phyloP scores from a whole-genome alignment of 2,113 vertebrate genomes.

The Seriola quinqueradiata region DNA sequence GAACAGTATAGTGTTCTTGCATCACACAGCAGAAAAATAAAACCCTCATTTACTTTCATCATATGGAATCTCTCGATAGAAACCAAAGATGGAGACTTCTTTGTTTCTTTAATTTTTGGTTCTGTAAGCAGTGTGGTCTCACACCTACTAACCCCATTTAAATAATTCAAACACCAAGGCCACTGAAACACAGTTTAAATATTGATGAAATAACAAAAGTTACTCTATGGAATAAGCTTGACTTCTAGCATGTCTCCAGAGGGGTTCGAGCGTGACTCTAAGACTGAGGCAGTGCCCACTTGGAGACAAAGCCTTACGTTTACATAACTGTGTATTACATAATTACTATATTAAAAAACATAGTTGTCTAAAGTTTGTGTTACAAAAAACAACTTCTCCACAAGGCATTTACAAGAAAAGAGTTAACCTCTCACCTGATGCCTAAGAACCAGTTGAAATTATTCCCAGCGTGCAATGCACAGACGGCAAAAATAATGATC shows the following conservation, averaged over 20 bases:
- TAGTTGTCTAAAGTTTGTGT: background rate
- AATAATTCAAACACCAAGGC: constrained; percentile 74
- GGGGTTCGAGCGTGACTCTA: constrained; percentile 6
- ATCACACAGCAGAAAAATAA: constrained; percentile 37
- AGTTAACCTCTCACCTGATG: constrained; percentile 4
- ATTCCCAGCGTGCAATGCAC: background rate
- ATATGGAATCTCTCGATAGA: constrained; percentile 21
- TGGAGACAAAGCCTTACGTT: no score
- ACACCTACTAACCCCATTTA: constrained; percentile 54
- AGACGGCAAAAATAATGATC: background rate
- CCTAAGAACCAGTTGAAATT: background rate
- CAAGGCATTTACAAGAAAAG: no score
- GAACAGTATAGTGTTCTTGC: background rate
- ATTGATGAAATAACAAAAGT: constrained; percentile 74
- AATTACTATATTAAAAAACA: constrained; percentile 12
- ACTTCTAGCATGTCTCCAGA: constrained; percentile 48
- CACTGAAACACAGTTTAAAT: constrained; percentile 70
- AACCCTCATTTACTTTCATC: constrained; percentile 29
- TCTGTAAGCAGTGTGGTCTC: constrained; percentile 50
- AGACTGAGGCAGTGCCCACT: background rate
- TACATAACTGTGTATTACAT: background rate
- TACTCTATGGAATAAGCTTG: constrained; percentile 71
- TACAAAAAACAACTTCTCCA: background rate
- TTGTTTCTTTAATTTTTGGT: background rate
- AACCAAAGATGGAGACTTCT: constrained; percentile 15